A percentile compares a stretch with the other conserved stretches of the same genome.
These are phyloP conservation scores for Pungitius pungitius DNA, from an alignment of 2,113 vertebrate species.

Conservation along the genomic window DNA sequence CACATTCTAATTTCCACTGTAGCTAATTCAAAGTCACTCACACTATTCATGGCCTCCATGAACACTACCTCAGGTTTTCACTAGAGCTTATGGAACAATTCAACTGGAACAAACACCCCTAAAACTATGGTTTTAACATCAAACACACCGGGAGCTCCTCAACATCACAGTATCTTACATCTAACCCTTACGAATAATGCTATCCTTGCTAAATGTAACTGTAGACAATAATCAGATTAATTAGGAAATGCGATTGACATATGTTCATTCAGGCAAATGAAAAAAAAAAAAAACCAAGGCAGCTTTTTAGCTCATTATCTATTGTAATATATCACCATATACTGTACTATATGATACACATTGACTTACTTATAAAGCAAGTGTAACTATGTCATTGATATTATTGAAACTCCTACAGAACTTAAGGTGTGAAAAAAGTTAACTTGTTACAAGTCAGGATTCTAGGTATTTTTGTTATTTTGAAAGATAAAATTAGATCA, in stretches of 20 bases:
- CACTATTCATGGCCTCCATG: conserved; percentile 59
- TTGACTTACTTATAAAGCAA: conserved; percentile 1
- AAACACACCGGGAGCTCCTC: background rate
- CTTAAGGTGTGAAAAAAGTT: conserved; percentile 38
- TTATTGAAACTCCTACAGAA: conserved; percentile 26
- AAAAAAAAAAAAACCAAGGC: background rate
- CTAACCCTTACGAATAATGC: conserved; percentile 7
- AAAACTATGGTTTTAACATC: conserved; percentile 6
- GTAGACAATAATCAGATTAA: conserved; percentile 29
- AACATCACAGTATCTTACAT: conserved; percentile 12
- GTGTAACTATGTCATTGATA: conserved; percentile 22
- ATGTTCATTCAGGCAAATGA: conserved; percentile 12
- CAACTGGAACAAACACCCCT: conserved; percentile 6
- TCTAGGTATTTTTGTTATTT: conserved; percentile 32
- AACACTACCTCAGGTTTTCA: conserved; percentile 78
- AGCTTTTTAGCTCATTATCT: conserved; percentile 2
- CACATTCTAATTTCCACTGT: conserved; percentile 6
- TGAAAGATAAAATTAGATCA: conserved; percentile 34
- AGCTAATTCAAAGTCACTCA: conserved; percentile 33
- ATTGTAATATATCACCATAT: conserved; percentile 26
- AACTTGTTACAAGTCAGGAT: conserved; percentile 47
- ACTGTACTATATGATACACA: conserved; percentile 20
- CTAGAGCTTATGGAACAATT: conserved; percentile 35
- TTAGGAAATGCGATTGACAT: conserved; percentile 10
- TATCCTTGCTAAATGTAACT: conserved; percentile 44